Base-by-base conservation (phyloP, 2,888 invertebrate genomes). In the Zele albiditarsus region DNA sequence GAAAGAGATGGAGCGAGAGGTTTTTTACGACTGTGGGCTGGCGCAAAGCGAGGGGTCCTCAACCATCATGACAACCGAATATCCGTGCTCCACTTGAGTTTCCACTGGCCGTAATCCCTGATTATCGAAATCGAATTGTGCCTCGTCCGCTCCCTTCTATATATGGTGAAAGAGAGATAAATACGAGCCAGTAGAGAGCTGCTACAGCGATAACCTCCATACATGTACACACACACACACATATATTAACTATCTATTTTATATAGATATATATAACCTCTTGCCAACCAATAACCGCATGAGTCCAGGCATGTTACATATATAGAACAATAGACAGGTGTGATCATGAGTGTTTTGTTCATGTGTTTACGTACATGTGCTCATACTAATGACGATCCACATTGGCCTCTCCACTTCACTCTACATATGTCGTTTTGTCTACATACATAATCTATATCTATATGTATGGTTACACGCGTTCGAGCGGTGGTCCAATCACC, bases 121-220 rank as follows among this genome's bases (percentile, higher is more conserved):
- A 87, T 87, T 87, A 87, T 87, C 85, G 84, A 82, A 84, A 86
- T 87, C 85, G 85, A 86, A 87, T 86, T 86, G 82, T 53, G 8
- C 49, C 46, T 46, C 46, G 5, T 53, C 23, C 20, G 49, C 49
- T 16, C n/a, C 6, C n/a, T 8, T 53, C 4, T 53, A n/a, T 53
- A 53, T 53, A 23, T 31, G 25, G n/a, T n/a, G 28, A 67, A 60
- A 60, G 66, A 67, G 38, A n/a, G 57, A 42, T 66, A 25, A 66
- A 66, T 46, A 42, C 38, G 6, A 27, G 42, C 46, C 3, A 25
- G 16, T 60, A 62, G 46, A 23, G 20, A 46, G 53, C 16, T 25
- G 42, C 27, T 23, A 33, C 20, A 23, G 23, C 33, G n/a, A 42
- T 12, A 49, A n/a, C 23, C 20, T 53, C n/a, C 6, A n/a, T 53